These are phyloP conservation scores for Lysandra bellargus DNA, from an alignment of 2,888 invertebrate species.

Conservation along the genomic window DNA sequence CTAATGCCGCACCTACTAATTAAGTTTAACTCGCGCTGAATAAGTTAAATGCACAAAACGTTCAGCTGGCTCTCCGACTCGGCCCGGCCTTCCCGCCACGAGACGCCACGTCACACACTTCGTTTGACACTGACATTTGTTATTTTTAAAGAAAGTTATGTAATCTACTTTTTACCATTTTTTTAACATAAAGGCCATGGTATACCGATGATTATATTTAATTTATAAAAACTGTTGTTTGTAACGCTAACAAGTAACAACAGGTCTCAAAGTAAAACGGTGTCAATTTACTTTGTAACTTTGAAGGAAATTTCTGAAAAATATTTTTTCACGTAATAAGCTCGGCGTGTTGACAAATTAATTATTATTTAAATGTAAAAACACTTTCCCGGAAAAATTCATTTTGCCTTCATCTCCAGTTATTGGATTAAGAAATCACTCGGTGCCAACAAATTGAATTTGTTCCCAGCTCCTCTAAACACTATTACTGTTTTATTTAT, in stretches of 20 bases:
- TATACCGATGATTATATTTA: not conserved
- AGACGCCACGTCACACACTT: not conserved
- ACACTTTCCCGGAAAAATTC: not conserved
- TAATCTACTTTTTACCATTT: no score
- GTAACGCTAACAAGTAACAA: not conserved
- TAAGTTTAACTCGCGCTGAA: not conserved
- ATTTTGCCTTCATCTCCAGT: slow-evolving; percentile 12
- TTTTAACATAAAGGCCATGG: no score
- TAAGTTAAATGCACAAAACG: slow-evolving; percentile 17
- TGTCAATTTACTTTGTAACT: not conserved
- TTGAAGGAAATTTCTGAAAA: not conserved
- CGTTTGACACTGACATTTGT: not conserved
- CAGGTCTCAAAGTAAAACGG: not conserved
- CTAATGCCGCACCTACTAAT: slow-evolving; percentile 14
- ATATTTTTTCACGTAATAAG: not conserved
- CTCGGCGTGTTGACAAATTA: slow-evolving; percentile 18
- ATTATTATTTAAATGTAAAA: slow-evolving; percentile 20
- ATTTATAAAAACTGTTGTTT: not conserved
- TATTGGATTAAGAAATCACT: slow-evolving; percentile 22
- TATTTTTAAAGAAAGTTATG: no score
- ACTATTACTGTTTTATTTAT: not conserved
- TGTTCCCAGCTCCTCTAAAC: slow-evolving; percentile 1
- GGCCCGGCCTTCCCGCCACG: not conserved
- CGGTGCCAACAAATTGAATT: slow-evolving; percentile 9
- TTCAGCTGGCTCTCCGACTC: not conserved